Percentiles rank a stretch among this genome's conserved stretches.
These are phyloP conservation scores for Heliconius nattereri DNA, from an alignment of 1,140 invertebrate genomes.

Conservation along the genomic window DNA sequence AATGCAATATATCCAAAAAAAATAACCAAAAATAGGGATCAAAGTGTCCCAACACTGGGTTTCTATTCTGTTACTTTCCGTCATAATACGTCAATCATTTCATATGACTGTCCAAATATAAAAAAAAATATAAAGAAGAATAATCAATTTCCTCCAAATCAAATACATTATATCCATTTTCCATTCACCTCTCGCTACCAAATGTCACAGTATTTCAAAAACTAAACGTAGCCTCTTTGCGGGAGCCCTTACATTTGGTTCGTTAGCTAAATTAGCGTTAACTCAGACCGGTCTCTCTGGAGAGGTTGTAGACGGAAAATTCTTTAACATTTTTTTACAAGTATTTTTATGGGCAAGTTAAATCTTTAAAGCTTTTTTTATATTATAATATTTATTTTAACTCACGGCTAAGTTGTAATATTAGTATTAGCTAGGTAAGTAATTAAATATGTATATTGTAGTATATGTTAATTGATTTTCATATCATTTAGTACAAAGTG, in stretches of 20 bases:
- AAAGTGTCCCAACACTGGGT: no score
- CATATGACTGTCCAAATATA: not conserved
- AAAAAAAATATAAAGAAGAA: not conserved
- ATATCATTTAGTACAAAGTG: no score
- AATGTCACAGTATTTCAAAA: constrained; percentile 47
- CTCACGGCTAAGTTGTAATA: not conserved
- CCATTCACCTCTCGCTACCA: not conserved
- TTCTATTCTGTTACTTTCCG: no score
- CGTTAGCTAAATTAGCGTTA: constrained; percentile 73
- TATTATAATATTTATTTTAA: constrained; percentile 2
- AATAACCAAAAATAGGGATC: no score
- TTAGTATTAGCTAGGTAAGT: not conserved
- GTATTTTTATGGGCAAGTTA: constrained; percentile 21
- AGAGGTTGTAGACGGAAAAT: constrained; percentile 41
- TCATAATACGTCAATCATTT: no score
- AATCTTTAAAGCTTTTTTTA: constrained; percentile 1
- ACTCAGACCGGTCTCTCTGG: constrained; percentile 56
- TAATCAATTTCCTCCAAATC: not conserved
- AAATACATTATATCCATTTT: not conserved
- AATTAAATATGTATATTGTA: not conserved
- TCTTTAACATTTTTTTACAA: constrained; percentile 18
- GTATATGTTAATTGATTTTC: no score
- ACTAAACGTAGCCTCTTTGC: constrained; percentile 55
- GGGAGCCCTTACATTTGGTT: constrained; percentile 62
- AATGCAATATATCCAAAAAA: no score